Percentiles rank a stretch among this genome's conserved stretches.
Conservation (phyloP, 2,113 vertebrate genomes). For the Ailuropoda melanoleuca region DNA sequence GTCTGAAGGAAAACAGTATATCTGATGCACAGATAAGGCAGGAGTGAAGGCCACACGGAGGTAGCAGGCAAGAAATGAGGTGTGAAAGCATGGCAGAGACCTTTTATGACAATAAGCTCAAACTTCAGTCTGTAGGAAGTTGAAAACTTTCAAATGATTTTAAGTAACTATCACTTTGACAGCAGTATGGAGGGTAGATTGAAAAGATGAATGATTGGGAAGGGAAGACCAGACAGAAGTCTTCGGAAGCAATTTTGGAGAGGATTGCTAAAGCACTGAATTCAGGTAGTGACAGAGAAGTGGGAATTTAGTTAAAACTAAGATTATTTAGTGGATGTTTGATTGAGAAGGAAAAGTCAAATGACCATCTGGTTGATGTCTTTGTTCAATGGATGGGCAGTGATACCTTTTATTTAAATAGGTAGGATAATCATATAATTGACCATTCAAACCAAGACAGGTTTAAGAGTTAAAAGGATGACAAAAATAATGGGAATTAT, state of each 20-base stretch:
- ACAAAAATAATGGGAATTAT: background rate
- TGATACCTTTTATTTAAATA: background rate
- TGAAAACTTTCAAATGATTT: background rate
- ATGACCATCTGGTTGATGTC: background rate
- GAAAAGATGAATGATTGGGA: background rate
- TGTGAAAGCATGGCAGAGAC: background rate
- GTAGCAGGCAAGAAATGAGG: background rate
- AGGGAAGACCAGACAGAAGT: background rate
- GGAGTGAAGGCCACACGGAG: background rate
- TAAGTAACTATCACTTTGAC: background rate
- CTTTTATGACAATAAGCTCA: background rate
- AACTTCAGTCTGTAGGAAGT: conserved; percentile 19
- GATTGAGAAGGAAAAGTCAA: background rate
- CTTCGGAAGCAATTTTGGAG: conserved; percentile 22
- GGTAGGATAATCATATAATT: background rate
- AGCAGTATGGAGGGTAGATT: background rate
- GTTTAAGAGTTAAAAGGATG: background rate
- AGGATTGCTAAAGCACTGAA: background rate
- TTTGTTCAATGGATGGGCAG: background rate
- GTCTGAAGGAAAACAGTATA: background rate
- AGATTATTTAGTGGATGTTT: background rate
- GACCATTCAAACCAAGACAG: background rate
- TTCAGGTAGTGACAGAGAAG: background rate
- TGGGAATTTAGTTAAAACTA: background rate
- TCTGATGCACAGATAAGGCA: background rate